Evolutionary conservation across 2,888 invertebrate species (phyloP).

Genomic region (Leptopilina myrica): DNA sequence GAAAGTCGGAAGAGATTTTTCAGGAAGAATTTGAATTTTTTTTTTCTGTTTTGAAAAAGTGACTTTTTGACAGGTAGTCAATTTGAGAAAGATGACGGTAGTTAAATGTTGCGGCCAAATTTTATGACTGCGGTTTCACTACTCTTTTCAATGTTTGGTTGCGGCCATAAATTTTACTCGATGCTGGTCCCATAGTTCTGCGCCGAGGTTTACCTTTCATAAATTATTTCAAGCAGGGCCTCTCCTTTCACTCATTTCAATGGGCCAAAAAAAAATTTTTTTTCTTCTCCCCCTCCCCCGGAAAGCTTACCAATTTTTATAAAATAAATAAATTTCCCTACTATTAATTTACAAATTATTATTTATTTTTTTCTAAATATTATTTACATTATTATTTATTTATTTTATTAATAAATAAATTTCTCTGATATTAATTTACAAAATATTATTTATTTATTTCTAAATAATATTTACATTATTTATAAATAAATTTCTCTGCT

Average conservation of each 20-base stretch:
- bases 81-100: slow-evolving; percentile 34
- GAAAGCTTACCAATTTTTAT: neutral
- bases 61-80: slow-evolving; percentile 8
- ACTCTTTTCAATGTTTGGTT: slow-evolving; percentile 12
- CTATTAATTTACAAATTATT: no score
- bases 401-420: neutral
- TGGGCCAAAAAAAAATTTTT: neutral
- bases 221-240: slow-evolving; percentile 8
- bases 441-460: no score
- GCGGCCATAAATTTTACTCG: slow-evolving; percentile 46
- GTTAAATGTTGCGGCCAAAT: slow-evolving; percentile 51
- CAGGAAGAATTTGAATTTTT: neutral
- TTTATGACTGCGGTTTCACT: slow-evolving; percentile 52
- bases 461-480: no score
- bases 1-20: slow-evolving; percentile 1
- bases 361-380: no score
- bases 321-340: neutral
- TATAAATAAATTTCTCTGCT: neutral
- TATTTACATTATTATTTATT: no score
- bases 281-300: neutral
- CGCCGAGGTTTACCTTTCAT: neutral
- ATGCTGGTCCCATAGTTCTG: neutral
- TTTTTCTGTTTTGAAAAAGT: neutral
- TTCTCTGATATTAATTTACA: no score
- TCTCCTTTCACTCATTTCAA: neutral